A percentile compares a stretch with the other conserved stretches of the same genome.
Conservation (phyloP, 2,888 invertebrate genomes). For the Diarsia brunnea region DNA sequence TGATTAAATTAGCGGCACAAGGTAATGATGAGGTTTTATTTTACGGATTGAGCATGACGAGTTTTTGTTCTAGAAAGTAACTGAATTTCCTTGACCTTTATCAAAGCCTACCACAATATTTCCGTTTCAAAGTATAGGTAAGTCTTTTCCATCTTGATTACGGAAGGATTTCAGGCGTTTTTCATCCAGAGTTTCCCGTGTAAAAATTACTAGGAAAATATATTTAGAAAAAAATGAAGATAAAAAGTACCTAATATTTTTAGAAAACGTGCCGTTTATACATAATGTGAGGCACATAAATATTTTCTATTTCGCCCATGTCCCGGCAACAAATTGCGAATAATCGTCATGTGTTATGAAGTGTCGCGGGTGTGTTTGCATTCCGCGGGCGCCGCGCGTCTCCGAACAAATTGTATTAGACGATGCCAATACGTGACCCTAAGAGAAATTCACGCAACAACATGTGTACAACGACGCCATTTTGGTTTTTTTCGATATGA, state of each 20-base stretch:
- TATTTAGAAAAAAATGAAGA: slow-evolving; percentile 10
- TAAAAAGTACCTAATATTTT: slow-evolving; percentile 33
- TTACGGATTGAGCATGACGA: slow-evolving; percentile 2
- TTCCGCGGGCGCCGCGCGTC: slow-evolving; percentile 82
- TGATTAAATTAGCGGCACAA: slow-evolving; percentile 17
- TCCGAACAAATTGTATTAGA: slow-evolving; percentile 89
- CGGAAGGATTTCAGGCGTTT: not conserved
- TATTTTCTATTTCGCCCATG: slow-evolving; percentile 71
- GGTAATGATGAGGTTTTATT: slow-evolving; percentile 20
- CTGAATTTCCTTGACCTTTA: not conserved
- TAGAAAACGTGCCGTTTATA: slow-evolving; percentile 38
- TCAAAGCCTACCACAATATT: slow-evolving; percentile 13
- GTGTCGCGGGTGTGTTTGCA: slow-evolving; percentile 81
- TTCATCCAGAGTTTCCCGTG: not conserved
- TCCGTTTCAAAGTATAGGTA: not conserved
- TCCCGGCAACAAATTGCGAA: slow-evolving; percentile 76
- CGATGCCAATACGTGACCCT: slow-evolving; percentile 87
- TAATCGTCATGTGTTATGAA: slow-evolving; percentile 86
- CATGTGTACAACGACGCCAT: slow-evolving; percentile 78
- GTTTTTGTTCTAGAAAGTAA: not conserved
- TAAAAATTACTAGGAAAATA: not conserved
- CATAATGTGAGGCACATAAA: slow-evolving; percentile 51
- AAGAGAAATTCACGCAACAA: slow-evolving; percentile 79
- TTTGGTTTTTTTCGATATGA: slow-evolving; percentile 78
- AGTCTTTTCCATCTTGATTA: slow-evolving; percentile 15